These are phyloP conservation scores for Chrysogorgia sp. DNA, from an alignment of 92 coral and sea anemone genomes.

Conservation along the genomic window DNA sequence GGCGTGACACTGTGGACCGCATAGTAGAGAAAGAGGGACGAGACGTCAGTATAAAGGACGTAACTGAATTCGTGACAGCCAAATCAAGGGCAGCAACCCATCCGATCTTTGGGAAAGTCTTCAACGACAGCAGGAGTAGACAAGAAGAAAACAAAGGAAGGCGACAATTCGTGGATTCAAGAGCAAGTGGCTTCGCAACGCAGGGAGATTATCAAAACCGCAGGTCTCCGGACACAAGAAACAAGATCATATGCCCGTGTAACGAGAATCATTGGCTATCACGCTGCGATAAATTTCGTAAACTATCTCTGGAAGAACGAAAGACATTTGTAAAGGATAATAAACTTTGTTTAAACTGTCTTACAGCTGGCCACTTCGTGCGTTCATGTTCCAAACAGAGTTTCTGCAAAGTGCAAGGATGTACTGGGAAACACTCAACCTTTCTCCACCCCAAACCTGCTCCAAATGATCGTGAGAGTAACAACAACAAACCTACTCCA, in stretches of 20 bases:
- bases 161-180: neutral
- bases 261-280: conserved; percentile 46
- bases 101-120: conserved; percentile 36
- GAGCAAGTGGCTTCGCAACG: conserved; percentile 16
- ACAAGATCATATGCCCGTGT: no score
- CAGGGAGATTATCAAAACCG: neutral
- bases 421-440: conserved; percentile 57
- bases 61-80: conserved; percentile 44
- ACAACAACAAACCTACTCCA: neutral
- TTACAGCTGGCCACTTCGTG: conserved; percentile 29
- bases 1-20: conserved; percentile 67
- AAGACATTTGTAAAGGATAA: conserved; percentile 19
- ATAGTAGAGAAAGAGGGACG: conserved; percentile 50
- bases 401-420: conserved; percentile 50
- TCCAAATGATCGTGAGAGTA: neutral
- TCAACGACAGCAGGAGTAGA: neutral
- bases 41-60: conserved; percentile 61
- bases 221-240: neutral
- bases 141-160: neutral
- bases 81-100: conserved; percentile 56
- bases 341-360: conserved; percentile 26
- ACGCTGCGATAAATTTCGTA: conserved; percentile 43
- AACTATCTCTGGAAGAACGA: conserved; percentile 15
- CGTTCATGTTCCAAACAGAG: conserved; percentile 26
- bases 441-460: conserved; percentile 55